Evolutionary conservation across 2,888 invertebrate genomes (phyloP).

Genomic region (Coelinius sp.): DNA sequence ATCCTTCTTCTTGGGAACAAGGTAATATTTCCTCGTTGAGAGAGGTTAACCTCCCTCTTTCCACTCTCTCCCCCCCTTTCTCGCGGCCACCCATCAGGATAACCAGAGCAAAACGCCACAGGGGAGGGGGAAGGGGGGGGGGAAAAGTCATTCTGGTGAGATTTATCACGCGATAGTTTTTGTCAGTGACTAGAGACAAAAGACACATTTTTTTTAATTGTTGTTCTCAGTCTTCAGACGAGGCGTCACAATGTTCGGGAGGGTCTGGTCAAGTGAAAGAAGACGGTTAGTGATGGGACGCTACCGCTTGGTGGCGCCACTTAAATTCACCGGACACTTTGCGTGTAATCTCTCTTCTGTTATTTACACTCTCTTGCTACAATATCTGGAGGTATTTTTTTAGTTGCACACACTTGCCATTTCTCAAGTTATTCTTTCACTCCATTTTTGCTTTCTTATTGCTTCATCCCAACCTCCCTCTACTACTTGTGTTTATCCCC

Average conservation of each 20-base stretch:
- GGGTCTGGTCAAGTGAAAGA: not conserved
- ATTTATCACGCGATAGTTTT: slow-evolving; percentile 64
- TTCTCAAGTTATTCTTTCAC: not conserved
- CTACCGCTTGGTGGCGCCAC: not conserved
- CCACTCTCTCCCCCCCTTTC: not conserved
- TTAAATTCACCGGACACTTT: not conserved
- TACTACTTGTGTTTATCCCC: slow-evolving; percentile 8
- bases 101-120: slow-evolving; percentile 52
- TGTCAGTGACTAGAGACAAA: slow-evolving; percentile 39
- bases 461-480: not conserved
- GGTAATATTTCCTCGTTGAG: slow-evolving; percentile 61
- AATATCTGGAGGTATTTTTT: not conserved
- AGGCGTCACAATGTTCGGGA: not conserved
- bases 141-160: slow-evolving; percentile 50
- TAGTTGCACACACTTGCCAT: too few species aligned
- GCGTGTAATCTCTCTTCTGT: not conserved
- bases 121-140: slow-evolving; percentile 31
- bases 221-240: not conserved
- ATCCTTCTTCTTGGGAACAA: slow-evolving; percentile 56
- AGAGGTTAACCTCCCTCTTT: slow-evolving; percentile 36
- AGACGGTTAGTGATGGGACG: not conserved
- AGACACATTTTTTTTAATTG: slow-evolving; percentile 8
- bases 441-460: not conserved
- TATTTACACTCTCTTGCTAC: not conserved
- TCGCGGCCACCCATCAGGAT: slow-evolving; percentile 43